Percentiles rank a stretch among this genome's conserved stretches.
Evolutionary conservation across 2,888 invertebrate species (phyloP).

Genomic region (Bibio marci): DNA sequence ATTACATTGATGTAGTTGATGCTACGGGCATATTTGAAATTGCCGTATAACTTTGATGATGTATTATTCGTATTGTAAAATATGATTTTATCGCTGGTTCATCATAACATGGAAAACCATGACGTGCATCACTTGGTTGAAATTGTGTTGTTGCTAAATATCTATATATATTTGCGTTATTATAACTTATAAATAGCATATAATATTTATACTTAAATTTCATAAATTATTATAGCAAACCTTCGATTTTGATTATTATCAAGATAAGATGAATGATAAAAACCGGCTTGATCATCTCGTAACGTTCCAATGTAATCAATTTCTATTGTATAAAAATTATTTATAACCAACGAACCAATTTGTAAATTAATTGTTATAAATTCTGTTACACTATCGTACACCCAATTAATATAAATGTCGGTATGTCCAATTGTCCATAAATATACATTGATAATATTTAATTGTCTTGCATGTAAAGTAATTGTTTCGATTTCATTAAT

Average conservation of each 20-base stretch:
- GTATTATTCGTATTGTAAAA: constrained; percentile 39
- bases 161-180: constrained; percentile 13
- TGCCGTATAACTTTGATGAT: constrained; percentile 20
- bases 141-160: constrained; percentile 32
- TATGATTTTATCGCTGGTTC: constrained; percentile 44
- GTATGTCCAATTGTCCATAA: not conserved
- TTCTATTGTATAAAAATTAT: constrained; percentile 17
- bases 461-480: constrained; percentile 36
- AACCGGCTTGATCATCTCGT: constrained; percentile 41
- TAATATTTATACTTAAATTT: too few species aligned
- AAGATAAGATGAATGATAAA: constrained; percentile 35
- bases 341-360: not conserved
- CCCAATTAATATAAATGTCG: not conserved
- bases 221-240: too few species aligned
- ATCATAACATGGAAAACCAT: constrained; percentile 47
- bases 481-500: constrained; percentile 31
- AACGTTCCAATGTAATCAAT: constrained; percentile 38
- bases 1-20: too few species aligned
- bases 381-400: not conserved
- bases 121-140: constrained; percentile 38
- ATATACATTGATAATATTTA: constrained; percentile 22
- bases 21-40: constrained; percentile 18
- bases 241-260: too few species aligned
- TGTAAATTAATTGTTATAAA: not conserved
- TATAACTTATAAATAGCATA: too few species aligned